Conservation (phyloP, 2,797 vertebrate species). For the Zenarchopterus dispar region DNA sequence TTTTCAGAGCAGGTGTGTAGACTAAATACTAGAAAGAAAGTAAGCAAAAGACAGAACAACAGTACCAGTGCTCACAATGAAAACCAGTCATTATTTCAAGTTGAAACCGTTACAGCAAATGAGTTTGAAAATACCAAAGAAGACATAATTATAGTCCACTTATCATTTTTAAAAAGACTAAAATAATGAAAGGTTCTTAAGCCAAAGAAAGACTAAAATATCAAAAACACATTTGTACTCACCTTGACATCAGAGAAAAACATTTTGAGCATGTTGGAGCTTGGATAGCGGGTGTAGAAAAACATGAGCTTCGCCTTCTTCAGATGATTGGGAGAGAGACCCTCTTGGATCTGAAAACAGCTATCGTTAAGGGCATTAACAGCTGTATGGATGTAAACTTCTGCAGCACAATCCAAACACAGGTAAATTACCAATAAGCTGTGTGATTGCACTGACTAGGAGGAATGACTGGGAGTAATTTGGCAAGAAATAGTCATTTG, state of each 20-base stretch:
- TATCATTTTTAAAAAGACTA: neutral
- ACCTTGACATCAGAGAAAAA: conserved; percentile 99
- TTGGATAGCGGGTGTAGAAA: conserved; percentile 98
- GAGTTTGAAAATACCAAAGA: conserved; percentile 5
- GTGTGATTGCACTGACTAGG: neutral
- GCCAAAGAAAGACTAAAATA: neutral
- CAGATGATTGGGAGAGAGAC: conserved; percentile 97
- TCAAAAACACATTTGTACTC: conserved; percentile 67
- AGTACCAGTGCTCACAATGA: neutral
- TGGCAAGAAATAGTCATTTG: conserved; percentile 41
- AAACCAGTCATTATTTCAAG: neutral
- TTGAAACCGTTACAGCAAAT: conserved; percentile 3
- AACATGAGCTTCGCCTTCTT: conserved; percentile 99
- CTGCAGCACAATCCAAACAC: conserved; percentile 19
- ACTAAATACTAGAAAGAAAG: conserved; percentile 25
- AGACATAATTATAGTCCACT: neutral
- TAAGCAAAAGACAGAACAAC: conserved; percentile 1
- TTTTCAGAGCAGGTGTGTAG: conserved; percentile 23
- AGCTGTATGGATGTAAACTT: conserved; percentile 7
- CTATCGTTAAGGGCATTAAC: conserved; percentile 86
- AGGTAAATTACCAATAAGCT: conserved; percentile 23
- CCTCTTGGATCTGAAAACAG: conserved; percentile 95
- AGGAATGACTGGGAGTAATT: conserved; percentile 27
- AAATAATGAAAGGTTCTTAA: neutral
- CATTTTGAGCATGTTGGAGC: conserved; percentile 99